Evolutionary conservation across 1,140 invertebrate species (phyloP).

Genomic region (Cotesia typhae): DNA sequence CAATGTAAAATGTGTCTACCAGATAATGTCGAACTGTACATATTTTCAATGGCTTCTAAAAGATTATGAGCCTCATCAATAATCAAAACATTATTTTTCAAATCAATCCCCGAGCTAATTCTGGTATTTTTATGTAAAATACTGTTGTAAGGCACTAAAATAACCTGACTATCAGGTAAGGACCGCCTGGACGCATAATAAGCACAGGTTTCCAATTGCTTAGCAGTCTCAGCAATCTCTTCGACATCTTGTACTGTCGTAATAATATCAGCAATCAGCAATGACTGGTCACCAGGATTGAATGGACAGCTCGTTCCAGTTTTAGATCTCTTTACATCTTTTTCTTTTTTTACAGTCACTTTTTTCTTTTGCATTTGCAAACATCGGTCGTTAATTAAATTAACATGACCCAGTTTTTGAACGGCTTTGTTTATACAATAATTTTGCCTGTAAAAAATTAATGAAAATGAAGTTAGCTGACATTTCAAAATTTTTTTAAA

Average conservation of each 20-base stretch:
- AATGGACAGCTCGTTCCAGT: conserved; percentile 72
- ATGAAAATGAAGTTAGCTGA: too few species aligned
- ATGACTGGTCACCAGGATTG: conserved; percentile 70
- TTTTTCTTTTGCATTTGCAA: conserved; percentile 85
- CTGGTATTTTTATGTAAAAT: conserved; percentile 89
- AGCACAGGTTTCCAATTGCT: conserved; percentile 81
- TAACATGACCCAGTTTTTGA: conserved; percentile 76
- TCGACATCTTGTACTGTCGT: conserved; percentile 87
- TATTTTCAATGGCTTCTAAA: conserved; percentile 86
- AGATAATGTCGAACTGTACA: conserved; percentile 81
- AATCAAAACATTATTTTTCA: conserved; percentile 88
- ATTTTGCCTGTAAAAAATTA: conserved; percentile 72
- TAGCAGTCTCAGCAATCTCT: conserved; percentile 78
- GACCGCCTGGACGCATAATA: conserved; percentile 89
- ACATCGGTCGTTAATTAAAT: conserved; percentile 94
- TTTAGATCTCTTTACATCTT: conserved; percentile 71
- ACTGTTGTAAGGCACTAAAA: conserved; percentile 87
- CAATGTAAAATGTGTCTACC: conserved; percentile 74
- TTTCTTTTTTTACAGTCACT: conserved; percentile 70
- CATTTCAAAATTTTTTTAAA: too few species aligned
- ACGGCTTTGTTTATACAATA: conserved; percentile 91
- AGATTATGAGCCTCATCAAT: conserved; percentile 99
- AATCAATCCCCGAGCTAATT: conserved; percentile 72
- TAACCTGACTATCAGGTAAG: conserved; percentile 80
- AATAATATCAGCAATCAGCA: conserved; percentile 73